Conservation (phyloP, 2,113 vertebrate genomes). For the Suricata suricatta region DNA sequence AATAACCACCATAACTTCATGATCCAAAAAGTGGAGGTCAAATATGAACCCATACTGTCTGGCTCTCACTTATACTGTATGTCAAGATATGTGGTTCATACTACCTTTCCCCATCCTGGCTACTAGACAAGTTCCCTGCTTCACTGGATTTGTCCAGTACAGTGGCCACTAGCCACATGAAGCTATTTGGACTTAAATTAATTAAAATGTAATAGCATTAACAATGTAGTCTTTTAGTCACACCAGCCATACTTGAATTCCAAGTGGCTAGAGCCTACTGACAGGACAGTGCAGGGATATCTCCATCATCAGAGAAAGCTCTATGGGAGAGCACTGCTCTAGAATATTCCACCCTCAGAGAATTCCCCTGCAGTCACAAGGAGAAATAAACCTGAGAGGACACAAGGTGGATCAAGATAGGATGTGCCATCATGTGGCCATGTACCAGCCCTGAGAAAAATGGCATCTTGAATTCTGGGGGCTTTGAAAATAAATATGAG, state of each 20-base stretch:
- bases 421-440: neutral
- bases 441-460: neutral
- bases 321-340: neutral
- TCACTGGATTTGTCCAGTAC: neutral
- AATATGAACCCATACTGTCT: neutral
- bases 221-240: neutral
- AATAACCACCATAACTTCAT: neutral
- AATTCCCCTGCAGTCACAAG: neutral
- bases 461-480: neutral
- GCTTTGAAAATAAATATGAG: neutral
- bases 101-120: neutral
- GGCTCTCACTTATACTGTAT: neutral
- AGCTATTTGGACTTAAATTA: neutral
- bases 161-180: neutral
- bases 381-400: neutral
- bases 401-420: neutral
- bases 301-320: neutral
- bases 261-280: neutral
- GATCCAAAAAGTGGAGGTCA: neutral
- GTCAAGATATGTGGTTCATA: neutral
- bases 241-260: neutral
- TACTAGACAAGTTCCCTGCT: neutral
- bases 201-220: slow-evolving; percentile 14
- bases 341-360: neutral
- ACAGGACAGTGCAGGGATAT: neutral